These are phyloP conservation scores for Xenentodon cancila DNA, from an alignment of 2,797 vertebrate genomes.

Conservation along the genomic window DNA sequence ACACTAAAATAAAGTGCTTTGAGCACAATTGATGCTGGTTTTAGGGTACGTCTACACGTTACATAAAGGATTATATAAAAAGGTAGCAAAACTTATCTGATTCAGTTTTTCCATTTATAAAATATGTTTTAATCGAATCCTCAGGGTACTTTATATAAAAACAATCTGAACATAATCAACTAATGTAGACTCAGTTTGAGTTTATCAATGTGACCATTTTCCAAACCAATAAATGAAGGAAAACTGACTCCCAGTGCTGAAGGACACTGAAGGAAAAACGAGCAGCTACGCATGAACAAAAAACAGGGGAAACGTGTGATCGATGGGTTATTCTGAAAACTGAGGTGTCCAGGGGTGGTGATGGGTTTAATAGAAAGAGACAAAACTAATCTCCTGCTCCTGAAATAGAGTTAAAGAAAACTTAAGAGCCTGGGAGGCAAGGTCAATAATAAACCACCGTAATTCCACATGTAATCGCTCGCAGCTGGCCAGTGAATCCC, in stretches of 20 bases:
- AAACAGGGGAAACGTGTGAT: not conserved
- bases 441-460: conserved; percentile 55
- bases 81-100: too few species aligned
- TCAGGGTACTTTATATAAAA: too few species aligned
- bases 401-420: conserved; percentile 68
- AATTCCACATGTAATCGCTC: conserved; percentile 50
- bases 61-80: too few species aligned
- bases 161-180: too few species aligned
- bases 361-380: conserved; percentile 33
- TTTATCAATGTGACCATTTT: too few species aligned
- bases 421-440: conserved; percentile 43
- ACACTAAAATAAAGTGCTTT: too few species aligned
- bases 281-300: not conserved
- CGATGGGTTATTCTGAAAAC: not conserved
- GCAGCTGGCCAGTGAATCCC: conserved; percentile 68
- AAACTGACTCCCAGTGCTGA: not conserved
- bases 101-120: too few species aligned
- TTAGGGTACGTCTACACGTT: too few species aligned
- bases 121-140: too few species aligned
- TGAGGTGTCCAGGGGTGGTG: conserved; percentile 7
- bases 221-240: not conserved
- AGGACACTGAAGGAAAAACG: not conserved
- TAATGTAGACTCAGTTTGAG: too few species aligned
- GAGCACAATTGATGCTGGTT: too few species aligned
- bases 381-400: conserved; percentile 57